These are phyloP conservation scores for Lerista edwardsae DNA, from an alignment of 2,797 vertebrate species.

Conservation along the genomic window DNA sequence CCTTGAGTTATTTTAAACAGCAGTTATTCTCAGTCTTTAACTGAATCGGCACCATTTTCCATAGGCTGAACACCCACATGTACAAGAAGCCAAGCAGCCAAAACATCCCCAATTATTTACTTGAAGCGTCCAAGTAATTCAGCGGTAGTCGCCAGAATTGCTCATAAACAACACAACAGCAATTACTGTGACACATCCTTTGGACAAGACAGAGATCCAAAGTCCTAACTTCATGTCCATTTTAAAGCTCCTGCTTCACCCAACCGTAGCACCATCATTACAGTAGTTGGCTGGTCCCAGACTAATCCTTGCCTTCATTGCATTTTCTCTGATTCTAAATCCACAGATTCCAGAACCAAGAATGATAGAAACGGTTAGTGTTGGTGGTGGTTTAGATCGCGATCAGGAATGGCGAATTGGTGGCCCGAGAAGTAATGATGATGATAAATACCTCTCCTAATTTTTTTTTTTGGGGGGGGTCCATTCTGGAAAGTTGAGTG, in stretches of 20 bases:
- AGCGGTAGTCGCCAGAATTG: not conserved
- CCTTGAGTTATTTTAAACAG: too few relatives aligned
- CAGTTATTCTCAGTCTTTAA: not conserved
- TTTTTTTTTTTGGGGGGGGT: too few relatives aligned
- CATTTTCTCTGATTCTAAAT: not conserved
- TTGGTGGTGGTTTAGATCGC: too few relatives aligned
- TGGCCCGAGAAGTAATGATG: too few relatives aligned
- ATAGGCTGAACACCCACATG: too few relatives aligned
- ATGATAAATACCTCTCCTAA: too few relatives aligned
- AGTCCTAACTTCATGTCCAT: not conserved
- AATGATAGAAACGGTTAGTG: not conserved
- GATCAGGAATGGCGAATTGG: too few relatives aligned
- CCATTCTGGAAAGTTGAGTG: too few relatives aligned
- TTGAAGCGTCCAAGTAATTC: not conserved
- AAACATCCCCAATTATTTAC: not conserved
- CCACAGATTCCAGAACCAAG: not conserved
- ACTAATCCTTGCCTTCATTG: not conserved
- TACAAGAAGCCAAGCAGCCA: not conserved
- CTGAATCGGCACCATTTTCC: not conserved
- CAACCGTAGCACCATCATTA: not conserved
- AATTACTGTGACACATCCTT: constrained; percentile 9
- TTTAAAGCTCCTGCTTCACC: not conserved
- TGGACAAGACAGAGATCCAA: constrained; percentile 4
- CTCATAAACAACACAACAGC: not conserved
- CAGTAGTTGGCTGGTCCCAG: not conserved